Percentiles rank a stretch among this genome's conserved stretches.
Evolutionary conservation across 2,888 invertebrate species (phyloP).

Genomic region (Eremobia ochroleuca): DNA sequence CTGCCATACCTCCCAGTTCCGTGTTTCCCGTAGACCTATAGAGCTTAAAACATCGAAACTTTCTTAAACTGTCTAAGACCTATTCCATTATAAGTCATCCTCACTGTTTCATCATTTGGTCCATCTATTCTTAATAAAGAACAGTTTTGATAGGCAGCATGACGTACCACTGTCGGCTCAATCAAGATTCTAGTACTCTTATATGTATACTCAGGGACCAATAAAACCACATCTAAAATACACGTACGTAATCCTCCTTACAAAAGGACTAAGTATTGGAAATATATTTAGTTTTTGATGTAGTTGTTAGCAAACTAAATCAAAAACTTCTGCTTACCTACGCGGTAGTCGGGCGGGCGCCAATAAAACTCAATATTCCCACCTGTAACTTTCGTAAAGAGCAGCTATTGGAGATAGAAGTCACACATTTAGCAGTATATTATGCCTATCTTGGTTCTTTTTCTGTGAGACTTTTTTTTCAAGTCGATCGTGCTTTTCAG

Average conservation of each 20-base stretch:
- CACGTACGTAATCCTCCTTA: neutral
- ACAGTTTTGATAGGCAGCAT: neutral
- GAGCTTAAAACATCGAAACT: too few relatives aligned
- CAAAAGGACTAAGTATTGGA: conserved; percentile 29
- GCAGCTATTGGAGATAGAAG: conserved; percentile 33
- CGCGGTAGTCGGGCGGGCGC: conserved; percentile 44
- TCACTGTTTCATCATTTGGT: neutral
- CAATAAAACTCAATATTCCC: conserved; percentile 70
- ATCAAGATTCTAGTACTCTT: neutral
- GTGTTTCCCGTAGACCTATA: neutral
- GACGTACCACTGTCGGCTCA: too few relatives aligned
- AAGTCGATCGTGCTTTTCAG: neutral
- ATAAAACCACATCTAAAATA: neutral
- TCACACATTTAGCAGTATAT: neutral
- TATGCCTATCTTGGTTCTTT: conserved; percentile 31
- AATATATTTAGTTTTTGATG: conserved; percentile 53
- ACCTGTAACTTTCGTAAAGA: conserved; percentile 57
- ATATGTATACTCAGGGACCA: neutral
- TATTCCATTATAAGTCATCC: neutral
- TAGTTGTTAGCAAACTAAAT: conserved; percentile 66
- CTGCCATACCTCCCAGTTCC: too few relatives aligned
- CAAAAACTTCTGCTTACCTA: conserved; percentile 62
- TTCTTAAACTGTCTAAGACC: neutral
- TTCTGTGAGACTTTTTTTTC: conserved; percentile 10
- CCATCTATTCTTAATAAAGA: neutral